Conservation (phyloP, 2,888 invertebrate species). For the Lasioglossum oenotherae region DNA sequence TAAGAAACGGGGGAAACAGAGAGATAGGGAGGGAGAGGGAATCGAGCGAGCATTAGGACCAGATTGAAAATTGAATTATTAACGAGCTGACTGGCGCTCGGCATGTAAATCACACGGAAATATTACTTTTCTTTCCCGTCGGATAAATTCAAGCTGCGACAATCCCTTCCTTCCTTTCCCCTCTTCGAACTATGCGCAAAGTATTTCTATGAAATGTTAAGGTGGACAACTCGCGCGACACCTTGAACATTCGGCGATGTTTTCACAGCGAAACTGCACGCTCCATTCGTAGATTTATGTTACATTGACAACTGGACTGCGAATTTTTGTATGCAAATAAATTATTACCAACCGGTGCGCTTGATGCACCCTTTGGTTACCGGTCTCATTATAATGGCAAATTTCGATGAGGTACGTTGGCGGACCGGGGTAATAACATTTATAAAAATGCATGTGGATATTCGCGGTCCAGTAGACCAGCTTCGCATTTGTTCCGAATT, state of each 20-base stretch:
- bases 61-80: conserved; percentile 80
- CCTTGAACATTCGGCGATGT: background rate
- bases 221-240: background rate
- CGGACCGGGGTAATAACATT: background rate
- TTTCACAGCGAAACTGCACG: background rate
- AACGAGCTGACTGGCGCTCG: conserved; percentile 71
- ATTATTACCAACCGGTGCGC: background rate
- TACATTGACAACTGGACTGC: background rate
- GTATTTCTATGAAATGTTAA: background rate
- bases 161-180: conserved; percentile 12
- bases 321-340: background rate
- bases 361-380: background rate
- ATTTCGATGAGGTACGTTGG: background rate
- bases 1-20: background rate
- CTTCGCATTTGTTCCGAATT: background rate
- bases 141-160: conserved; percentile 50
- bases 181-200: background rate
- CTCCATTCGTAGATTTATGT: background rate
- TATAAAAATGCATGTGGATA: background rate
- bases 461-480: no score
- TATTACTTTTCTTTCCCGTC: conserved; percentile 68
- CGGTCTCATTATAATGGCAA: background rate
- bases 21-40: conserved; percentile 39
- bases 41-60: conserved; percentile 69
- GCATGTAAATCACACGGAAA: conserved; percentile 78